Percentiles rank a stretch among this genome's conserved stretches.
Conservation (phyloP, 2,797 vertebrate species). For the Sciaenops ocellatus region DNA sequence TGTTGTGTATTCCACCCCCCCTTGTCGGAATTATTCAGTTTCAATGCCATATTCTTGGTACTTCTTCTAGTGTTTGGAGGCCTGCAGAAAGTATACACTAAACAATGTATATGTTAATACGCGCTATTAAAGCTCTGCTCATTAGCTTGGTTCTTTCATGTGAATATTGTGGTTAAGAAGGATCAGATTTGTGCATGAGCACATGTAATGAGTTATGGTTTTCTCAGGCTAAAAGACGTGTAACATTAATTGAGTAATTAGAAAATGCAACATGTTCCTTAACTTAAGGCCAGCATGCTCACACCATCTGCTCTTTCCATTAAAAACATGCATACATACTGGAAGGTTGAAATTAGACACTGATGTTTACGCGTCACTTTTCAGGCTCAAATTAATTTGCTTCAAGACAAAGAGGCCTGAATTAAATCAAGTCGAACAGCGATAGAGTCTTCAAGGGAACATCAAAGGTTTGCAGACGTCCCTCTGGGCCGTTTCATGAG, state of each 20-base stretch:
- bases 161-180: not conserved
- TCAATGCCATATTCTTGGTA: conserved; percentile 75
- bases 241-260: conserved; percentile 31
- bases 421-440: conserved; percentile 60
- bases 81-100: conserved; percentile 30
- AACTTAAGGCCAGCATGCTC: conserved; percentile 2
- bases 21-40: conserved; percentile 78
- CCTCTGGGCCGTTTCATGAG: conserved; percentile 66
- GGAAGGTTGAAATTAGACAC: conserved; percentile 31
- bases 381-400: conserved; percentile 56
- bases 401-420: conserved; percentile 59
- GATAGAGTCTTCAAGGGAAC: conserved; percentile 71
- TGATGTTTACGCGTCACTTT: conserved; percentile 49
- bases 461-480: conserved; percentile 72
- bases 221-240: conserved; percentile 7
- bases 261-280: conserved; percentile 35
- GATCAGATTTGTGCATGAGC: conserved; percentile 3
- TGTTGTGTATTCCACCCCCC: conserved; percentile 69
- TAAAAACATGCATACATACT: not conserved
- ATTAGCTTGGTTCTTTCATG: conserved; percentile 18
- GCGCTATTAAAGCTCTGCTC: not conserved
- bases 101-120: conserved; percentile 17
- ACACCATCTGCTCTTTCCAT: conserved; percentile 27
- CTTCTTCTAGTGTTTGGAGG: conserved; percentile 63
- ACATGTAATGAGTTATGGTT: conserved; percentile 26